phyloP scores from a whole-genome alignment of 2,888 invertebrate genomes.

The Cephus rjabovi region DNA sequence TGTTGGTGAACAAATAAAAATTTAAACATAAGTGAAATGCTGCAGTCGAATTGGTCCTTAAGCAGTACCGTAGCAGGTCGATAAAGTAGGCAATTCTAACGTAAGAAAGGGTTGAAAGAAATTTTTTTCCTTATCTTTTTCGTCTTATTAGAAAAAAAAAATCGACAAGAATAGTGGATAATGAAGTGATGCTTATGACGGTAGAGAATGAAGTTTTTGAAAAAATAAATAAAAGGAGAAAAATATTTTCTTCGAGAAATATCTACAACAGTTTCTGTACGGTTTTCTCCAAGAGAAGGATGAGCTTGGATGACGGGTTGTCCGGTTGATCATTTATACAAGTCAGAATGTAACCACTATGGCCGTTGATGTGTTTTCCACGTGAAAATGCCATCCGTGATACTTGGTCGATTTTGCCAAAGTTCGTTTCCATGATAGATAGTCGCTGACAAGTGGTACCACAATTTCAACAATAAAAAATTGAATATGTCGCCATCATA shows the following conservation, averaged over 20 bases:
- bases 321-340: conserved; percentile 36
- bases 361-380: conserved; percentile 37
- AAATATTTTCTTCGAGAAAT: not conserved
- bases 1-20: not conserved
- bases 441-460: not conserved
- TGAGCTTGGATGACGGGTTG: not conserved
- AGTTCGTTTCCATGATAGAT: conserved; percentile 3
- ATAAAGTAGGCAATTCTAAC: too few species aligned
- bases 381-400: not conserved
- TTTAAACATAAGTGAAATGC: not conserved
- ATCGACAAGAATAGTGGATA: not conserved
- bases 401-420: not conserved
- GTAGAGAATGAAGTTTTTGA: not conserved
- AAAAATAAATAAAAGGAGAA: not conserved
- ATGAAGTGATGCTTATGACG: not conserved
- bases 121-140: too few species aligned
- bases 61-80: not conserved
- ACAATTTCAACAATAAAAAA: not conserved
- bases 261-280: not conserved
- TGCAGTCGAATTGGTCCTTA: not conserved
- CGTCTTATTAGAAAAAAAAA: not conserved
- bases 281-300: not conserved
- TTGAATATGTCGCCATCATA: not conserved
- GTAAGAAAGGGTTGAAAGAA: too few species aligned
- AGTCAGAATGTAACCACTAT: conserved; percentile 38